A percentile compares a stretch with the other conserved stretches of the same genome.
These are phyloP conservation scores for Columba janthina DNA, from an alignment of 2,113 vertebrate genomes.

Conservation along the genomic window DNA sequence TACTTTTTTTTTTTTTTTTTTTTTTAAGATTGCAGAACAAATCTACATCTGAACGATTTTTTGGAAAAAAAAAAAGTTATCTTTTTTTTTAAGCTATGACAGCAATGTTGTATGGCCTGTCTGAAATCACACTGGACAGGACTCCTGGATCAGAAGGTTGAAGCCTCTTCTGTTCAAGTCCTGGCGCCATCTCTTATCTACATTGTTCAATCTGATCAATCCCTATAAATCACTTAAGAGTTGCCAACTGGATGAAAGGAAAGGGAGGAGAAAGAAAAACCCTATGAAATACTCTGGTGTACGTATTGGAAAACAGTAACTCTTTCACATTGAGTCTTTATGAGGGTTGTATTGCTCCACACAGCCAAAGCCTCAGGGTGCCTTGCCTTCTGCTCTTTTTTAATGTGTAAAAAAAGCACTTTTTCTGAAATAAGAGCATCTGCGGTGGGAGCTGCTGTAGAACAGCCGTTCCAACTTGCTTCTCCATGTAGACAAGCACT, in stretches of 20 bases:
- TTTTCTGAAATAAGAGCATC: constrained; percentile 14
- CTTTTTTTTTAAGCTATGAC: background rate
- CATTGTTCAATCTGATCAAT: background rate
- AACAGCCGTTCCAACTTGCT: background rate
- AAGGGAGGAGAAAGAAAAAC: background rate
- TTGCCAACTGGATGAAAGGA: background rate
- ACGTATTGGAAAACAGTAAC: background rate
- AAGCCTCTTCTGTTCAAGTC: background rate
- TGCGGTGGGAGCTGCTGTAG: background rate
- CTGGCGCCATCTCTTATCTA: background rate
- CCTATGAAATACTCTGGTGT: background rate
- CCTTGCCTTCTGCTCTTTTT: constrained; percentile 9
- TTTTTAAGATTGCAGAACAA: background rate
- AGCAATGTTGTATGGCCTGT: background rate
- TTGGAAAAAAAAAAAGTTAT: background rate
- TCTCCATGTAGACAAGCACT: background rate
- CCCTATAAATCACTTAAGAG: background rate
- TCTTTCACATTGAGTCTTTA: background rate
- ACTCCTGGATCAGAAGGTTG: background rate
- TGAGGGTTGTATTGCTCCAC: background rate
- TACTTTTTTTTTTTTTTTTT: background rate
- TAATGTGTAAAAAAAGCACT: background rate
- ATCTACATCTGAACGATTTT: background rate
- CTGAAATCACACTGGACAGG: background rate
- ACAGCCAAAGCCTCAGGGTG: constrained; percentile 26